Evolutionary conservation across 2,888 invertebrate genomes (phyloP).

Genomic region (Creontiades dilutus): DNA sequence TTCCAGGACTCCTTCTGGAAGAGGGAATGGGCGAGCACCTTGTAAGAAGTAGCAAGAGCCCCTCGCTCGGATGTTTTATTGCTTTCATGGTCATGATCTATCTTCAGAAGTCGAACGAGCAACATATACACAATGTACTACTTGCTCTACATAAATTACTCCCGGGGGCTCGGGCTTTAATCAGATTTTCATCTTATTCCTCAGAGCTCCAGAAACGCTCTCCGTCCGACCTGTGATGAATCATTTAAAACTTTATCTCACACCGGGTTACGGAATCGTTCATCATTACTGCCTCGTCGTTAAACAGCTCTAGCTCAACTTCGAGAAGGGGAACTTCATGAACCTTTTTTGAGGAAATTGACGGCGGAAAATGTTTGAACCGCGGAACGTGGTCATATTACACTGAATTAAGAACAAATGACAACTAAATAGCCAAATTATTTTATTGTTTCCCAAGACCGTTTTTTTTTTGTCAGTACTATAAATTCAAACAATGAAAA

Average conservation of each 20-base stretch:
- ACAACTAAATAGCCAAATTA: no score
- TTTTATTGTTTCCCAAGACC: no score
- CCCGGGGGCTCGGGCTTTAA: slow-evolving; percentile 20
- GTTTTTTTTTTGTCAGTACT: no score
- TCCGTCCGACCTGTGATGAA: background rate
- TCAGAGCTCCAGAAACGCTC: slow-evolving; percentile 15
- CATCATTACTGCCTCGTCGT: background rate
- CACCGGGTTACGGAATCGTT: background rate
- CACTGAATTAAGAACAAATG: no score
- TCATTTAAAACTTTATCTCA: background rate
- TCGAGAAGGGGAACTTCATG: no score
- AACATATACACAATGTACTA: slow-evolving; percentile 64
- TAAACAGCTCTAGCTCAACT: no score
- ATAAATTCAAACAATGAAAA: no score
- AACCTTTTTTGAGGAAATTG: no score
- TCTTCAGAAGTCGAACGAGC: slow-evolving; percentile 59
- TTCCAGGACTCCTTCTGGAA: background rate
- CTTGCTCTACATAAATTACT: slow-evolving; percentile 69
- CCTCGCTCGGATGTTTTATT: slow-evolving; percentile 52
- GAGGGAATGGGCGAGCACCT: background rate
- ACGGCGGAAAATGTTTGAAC: no score
- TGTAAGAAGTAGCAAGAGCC: slow-evolving; percentile 17
- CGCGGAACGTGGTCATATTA: no score
- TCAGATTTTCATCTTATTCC: slow-evolving; percentile 64
- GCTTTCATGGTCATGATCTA: slow-evolving; percentile 61